These are phyloP conservation scores for Eueremaeus valkanovi DNA, from an alignment of 2,888 invertebrate species.

Conservation along the genomic window DNA sequence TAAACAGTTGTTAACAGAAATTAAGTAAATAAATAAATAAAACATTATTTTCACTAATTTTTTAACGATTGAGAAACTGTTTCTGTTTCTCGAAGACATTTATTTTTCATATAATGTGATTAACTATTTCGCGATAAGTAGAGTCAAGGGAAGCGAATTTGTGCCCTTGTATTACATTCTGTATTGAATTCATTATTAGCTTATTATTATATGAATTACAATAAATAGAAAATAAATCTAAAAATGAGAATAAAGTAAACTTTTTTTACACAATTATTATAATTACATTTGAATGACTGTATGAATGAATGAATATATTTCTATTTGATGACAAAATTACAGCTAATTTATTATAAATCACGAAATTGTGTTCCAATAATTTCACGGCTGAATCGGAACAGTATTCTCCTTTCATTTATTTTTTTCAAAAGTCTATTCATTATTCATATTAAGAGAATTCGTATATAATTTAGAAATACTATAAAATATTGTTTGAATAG, in stretches of 20 bases:
- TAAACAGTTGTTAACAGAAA: background rate
- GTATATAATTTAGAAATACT: too few relatives aligned
- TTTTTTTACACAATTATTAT: background rate
- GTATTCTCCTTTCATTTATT: background rate
- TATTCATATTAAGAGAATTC: too few relatives aligned
- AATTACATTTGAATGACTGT: background rate
- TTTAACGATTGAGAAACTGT: background rate
- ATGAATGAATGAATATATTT: background rate
- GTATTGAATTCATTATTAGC: conserved; percentile 25
- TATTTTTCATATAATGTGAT: background rate
- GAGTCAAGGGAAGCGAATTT: conserved; percentile 15
- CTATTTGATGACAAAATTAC: conserved; percentile 1
- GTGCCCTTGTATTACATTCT: conserved; percentile 25
- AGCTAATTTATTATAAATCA: background rate
- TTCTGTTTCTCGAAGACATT: background rate
- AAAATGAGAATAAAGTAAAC: background rate
- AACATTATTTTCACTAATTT: background rate
- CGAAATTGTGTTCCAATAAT: background rate
- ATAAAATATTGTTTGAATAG: too few relatives aligned
- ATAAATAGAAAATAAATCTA: background rate
- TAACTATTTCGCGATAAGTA: background rate
- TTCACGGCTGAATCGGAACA: background rate
- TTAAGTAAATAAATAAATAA: background rate
- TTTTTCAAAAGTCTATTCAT: background rate
- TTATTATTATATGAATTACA: conserved; percentile 7